Evolutionary conservation across 1,140 invertebrate genomes (phyloP).

Genomic region (Carcinoscorpius rotundicauda): DNA sequence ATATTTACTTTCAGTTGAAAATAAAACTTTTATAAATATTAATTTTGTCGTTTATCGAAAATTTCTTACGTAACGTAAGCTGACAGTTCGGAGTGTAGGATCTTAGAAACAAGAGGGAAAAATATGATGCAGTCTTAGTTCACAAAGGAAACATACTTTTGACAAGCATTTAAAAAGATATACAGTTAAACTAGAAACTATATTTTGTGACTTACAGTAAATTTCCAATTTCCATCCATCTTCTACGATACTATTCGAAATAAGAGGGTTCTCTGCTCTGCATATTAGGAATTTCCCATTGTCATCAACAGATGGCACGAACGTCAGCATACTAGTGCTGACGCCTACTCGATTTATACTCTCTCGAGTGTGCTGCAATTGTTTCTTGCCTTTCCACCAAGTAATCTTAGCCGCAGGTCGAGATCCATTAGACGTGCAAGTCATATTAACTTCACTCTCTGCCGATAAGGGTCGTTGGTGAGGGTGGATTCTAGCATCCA

Average conservation of each 20-base stretch:
- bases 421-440: constrained; percentile 71
- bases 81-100: too few relatives aligned
- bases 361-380: constrained; percentile 31
- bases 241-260: constrained; percentile 59
- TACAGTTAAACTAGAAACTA: too few relatives aligned
- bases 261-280: constrained; percentile 54
- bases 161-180: too few relatives aligned
- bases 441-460: constrained; percentile 61
- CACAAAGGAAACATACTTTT: too few relatives aligned
- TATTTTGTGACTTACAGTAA: constrained; percentile 53
- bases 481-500: constrained; percentile 58
- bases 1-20: too few relatives aligned
- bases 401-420: constrained; percentile 68
- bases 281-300: constrained; percentile 68
- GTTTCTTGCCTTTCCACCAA: constrained; percentile 58
- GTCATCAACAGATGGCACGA: constrained; percentile 59
- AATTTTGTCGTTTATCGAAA: too few relatives aligned
- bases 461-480: constrained; percentile 67
- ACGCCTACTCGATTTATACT: constrained; percentile 38
- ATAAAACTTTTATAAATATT: too few relatives aligned
- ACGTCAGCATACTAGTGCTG: constrained; percentile 65
- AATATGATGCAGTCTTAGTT: too few relatives aligned
- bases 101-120: too few relatives aligned
- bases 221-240: constrained; percentile 75
- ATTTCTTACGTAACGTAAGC: too few relatives aligned